These are phyloP conservation scores for Ptychochromis oligacanthus DNA, from an alignment of 2,113 vertebrate species.

Conservation along the genomic window DNA sequence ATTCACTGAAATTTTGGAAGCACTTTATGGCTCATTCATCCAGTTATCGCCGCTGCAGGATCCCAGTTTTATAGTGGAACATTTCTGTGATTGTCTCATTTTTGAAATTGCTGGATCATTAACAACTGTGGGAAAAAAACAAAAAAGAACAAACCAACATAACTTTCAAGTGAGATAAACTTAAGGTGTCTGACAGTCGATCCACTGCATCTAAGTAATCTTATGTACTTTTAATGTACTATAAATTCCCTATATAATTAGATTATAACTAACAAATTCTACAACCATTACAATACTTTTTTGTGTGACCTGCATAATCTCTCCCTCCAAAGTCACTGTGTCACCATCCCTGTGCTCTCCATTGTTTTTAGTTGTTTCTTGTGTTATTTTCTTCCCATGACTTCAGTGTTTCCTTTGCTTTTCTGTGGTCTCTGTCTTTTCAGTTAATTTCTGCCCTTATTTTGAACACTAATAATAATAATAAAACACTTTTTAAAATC, in stretches of 20 bases:
- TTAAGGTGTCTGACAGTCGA: neutral
- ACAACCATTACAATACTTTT: neutral
- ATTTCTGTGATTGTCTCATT: neutral
- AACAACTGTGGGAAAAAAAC: too few species aligned
- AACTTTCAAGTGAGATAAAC: neutral
- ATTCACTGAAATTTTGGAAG: neutral
- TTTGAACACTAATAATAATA: too few species aligned
- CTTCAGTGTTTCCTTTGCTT: rapidly evolving
- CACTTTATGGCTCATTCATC: neutral
- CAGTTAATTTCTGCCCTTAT: too few species aligned
- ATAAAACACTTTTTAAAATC: too few species aligned
- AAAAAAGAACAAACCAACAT: neutral
- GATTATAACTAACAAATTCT: neutral
- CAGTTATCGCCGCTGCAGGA: neutral
- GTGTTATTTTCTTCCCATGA: neutral
- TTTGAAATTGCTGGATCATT: neutral
- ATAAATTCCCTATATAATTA: neutral
- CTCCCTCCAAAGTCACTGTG: neutral
- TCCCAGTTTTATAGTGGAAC: neutral
- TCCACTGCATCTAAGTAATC: neutral
- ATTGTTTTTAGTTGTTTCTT: neutral
- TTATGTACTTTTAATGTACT: neutral
- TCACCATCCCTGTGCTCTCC: neutral
- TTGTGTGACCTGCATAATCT: neutral
- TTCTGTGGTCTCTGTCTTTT: too few species aligned